Evolutionary conservation across 2,888 invertebrate genomes (phyloP).

Genomic region (Sabellastarte sp.): DNA sequence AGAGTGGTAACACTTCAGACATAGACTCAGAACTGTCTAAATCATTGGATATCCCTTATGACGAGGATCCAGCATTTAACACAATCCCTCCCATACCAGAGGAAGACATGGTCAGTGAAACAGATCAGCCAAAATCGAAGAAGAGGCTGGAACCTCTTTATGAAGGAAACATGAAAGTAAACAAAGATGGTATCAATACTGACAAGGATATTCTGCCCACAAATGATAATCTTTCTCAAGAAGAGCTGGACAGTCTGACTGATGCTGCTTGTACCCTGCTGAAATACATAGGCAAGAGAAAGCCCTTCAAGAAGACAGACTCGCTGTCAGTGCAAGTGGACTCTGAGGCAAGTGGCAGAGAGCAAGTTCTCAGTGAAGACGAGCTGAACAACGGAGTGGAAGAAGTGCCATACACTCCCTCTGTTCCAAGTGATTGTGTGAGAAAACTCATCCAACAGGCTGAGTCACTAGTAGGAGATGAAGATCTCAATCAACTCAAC

Average conservation of each 20-base stretch:
- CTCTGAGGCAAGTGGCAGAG: not conserved
- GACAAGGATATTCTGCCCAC: not conserved
- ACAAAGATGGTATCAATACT: not conserved
- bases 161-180: not conserved
- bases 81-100: not conserved
- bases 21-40: constrained; percentile 14
- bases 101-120: not conserved
- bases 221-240: not conserved
- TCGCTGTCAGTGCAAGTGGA: constrained; percentile 1
- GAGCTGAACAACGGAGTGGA: not conserved
- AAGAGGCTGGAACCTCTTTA: no score
- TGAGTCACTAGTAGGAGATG: constrained; percentile 12
- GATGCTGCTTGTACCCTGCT: not conserved
- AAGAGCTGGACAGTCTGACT: not conserved
- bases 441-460: constrained; percentile 14
- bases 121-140: not conserved
- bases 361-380: not conserved
- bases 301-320: not conserved
- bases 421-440: not conserved
- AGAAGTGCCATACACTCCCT: not conserved
- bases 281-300: not conserved
- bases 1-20: constrained; percentile 6
- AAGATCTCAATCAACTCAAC: constrained; percentile 3
- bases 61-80: constrained; percentile 2
- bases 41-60: constrained; percentile 15